A percentile compares a stretch with the other conserved stretches of the same genome.
Evolutionary conservation across 2,888 invertebrate species (phyloP).

Genomic region (Julus scanicus): DNA sequence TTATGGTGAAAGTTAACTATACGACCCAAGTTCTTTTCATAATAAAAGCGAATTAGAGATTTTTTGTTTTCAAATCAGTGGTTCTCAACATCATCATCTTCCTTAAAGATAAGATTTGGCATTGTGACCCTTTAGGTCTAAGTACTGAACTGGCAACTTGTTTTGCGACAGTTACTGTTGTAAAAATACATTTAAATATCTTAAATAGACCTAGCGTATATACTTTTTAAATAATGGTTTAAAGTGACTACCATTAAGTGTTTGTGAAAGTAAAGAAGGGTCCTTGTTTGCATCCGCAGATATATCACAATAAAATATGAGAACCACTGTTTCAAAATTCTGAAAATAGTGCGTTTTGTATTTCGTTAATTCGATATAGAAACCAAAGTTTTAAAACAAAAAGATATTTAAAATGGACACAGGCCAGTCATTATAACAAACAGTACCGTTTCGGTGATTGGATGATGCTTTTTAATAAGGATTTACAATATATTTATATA

Average conservation of each 20-base stretch:
- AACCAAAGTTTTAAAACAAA: background rate
- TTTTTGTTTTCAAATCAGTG: constrained; percentile 8
- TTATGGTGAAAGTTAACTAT: background rate
- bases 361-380: background rate
- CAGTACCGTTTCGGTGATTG: constrained; percentile 42
- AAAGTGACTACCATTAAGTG: constrained; percentile 36
- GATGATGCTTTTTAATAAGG: constrained; percentile 49
- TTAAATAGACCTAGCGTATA: constrained; percentile 36
- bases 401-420: background rate
- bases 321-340: constrained; percentile 48
- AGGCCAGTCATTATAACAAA: constrained; percentile 47
- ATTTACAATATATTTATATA: constrained; percentile 49
- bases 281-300: constrained; percentile 50
- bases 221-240: constrained; percentile 11
- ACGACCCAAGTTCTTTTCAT: background rate
- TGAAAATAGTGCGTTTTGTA: background rate
- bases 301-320: constrained; percentile 51
- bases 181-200: constrained; percentile 30
- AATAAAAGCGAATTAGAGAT: background rate
- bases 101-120: constrained; percentile 24
- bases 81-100: constrained; percentile 43
- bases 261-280: constrained; percentile 32
- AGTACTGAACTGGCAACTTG: constrained; percentile 22
- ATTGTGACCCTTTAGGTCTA: constrained; percentile 43
- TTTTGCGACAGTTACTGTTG: background rate